Base-by-base conservation (phyloP, 2,888 invertebrate genomes). In the Lasioglossum calceatum region DNA sequence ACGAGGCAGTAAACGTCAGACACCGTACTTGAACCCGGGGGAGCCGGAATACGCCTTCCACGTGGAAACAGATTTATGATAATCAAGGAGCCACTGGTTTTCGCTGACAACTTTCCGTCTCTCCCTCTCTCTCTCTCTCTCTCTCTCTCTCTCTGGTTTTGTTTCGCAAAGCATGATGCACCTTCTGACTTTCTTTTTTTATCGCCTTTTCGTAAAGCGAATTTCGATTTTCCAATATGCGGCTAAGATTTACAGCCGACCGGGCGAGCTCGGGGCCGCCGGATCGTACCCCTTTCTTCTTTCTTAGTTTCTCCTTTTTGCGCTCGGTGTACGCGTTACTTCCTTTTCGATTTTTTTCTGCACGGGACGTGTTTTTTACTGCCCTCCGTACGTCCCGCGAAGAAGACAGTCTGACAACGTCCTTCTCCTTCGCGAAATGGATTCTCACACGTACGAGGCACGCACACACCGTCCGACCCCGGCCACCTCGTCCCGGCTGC, bases 1-100 rank as follows among this genome's bases (percentile, higher is more conserved):
- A 88, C 84, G 79, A 77, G 84, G 84, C 77, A 89, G 88, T 90
- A 90, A 90, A 90, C 83, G 89, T 90, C 90, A 70, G 77, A 44
- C 67, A 27, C 64, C 61, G 75, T 76, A 74, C 74, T 84, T 87
- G 73, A 78, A 36, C 70, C 61, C 77, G 79, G 72, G 5, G 42
- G n/a, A 81, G 75, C 75, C 39, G 50, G 75, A 80, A 88, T 85
- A 87, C 78, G 70, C 79, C 73, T 79, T 74, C 74, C 74, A 71
- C 77, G 79, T 76, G 90, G 83, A 90, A 88, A 86, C 82, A 87
- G 91, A 91, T 91, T 91, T 91, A 91, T 84, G 91, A 82, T 91
- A 91, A 91, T 91, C 91, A 90, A 91, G 75, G 67, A 79, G 85
- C 80, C 87, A 84, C 84, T 71, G 85, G 87, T 83, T 77, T 88